These are phyloP conservation scores for Cydia splendana DNA, from an alignment of 1,140 invertebrate species.

Conservation along the genomic window DNA sequence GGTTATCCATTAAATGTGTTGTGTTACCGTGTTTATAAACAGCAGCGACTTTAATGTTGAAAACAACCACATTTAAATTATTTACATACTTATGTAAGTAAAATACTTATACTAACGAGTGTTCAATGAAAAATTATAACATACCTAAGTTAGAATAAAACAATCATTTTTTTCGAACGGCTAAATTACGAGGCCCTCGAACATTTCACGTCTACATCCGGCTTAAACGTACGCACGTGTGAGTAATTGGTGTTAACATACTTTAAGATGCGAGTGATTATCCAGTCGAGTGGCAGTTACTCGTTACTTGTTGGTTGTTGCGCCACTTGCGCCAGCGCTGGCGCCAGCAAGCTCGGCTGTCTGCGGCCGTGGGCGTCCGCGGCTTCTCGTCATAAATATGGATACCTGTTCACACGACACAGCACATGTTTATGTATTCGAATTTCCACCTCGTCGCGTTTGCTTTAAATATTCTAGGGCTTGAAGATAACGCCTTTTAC, in stretches of 20 bases:
- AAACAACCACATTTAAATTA: too few relatives aligned
- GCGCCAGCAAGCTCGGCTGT: constrained; percentile 15
- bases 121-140: not conserved
- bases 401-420: constrained; percentile 23
- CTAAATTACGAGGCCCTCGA: not conserved
- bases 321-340: constrained; percentile 12
- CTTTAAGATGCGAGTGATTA: constrained; percentile 14
- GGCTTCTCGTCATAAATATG: constrained; percentile 25
- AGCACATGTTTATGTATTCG: constrained; percentile 23
- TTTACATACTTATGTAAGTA: too few relatives aligned
- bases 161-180: not conserved
- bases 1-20: too few relatives aligned
- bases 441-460: constrained; percentile 17
- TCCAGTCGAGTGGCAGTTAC: constrained; percentile 22
- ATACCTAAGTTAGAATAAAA: not conserved
- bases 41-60: too few relatives aligned
- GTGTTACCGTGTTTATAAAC: too few relatives aligned
- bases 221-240: constrained; percentile 1
- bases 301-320: not conserved
- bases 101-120: too few relatives aligned
- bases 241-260: constrained; percentile 24
- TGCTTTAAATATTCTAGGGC: constrained; percentile 11
- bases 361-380: constrained; percentile 21
- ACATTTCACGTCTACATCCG: not conserved
- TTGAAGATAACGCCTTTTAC: constrained; percentile 1